Conservation (phyloP, 1,140 invertebrate genomes). For the Dendrolimus kikuchii region DNA sequence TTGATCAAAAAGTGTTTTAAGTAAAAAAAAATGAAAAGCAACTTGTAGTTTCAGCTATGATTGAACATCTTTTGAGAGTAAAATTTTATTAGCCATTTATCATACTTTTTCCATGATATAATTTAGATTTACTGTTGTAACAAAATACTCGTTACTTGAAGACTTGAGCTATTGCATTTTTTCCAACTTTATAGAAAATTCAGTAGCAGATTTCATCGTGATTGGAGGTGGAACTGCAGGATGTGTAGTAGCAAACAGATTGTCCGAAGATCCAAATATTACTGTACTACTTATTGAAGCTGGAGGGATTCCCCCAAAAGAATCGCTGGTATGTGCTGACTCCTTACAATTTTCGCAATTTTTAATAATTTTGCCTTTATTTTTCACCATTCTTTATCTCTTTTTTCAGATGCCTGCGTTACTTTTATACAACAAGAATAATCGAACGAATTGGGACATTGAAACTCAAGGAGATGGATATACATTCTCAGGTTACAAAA, state of each 20-base stretch:
- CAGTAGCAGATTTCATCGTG: background rate
- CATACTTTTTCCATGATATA: no score
- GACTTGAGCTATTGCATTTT: no score
- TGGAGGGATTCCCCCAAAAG: constrained; percentile 9
- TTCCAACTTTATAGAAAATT: no score
- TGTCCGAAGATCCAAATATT: constrained; percentile 8
- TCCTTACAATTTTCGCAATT: no score
- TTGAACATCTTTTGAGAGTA: no score
- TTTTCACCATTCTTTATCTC: background rate
- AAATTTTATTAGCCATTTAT: no score
- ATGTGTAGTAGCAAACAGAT: constrained; percentile 12
- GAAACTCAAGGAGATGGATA: constrained; percentile 76
- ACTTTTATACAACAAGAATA: constrained; percentile 6
- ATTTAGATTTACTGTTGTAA: no score
- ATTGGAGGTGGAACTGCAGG: constrained; percentile 13
- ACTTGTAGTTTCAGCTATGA: no score
- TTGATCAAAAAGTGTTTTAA: no score
- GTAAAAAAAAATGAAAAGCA: no score
- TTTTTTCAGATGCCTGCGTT: constrained; percentile 18
- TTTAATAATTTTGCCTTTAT: background rate
- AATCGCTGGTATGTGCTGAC: constrained; percentile 4
- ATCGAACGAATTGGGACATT: constrained; percentile 77
- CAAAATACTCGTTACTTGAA: no score
- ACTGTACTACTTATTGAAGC: constrained; percentile 12
- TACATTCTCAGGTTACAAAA: constrained; percentile 73